Evolutionary conservation across 1,140 invertebrate genomes (phyloP).

Genomic region (Reticulitermes speratus): DNA sequence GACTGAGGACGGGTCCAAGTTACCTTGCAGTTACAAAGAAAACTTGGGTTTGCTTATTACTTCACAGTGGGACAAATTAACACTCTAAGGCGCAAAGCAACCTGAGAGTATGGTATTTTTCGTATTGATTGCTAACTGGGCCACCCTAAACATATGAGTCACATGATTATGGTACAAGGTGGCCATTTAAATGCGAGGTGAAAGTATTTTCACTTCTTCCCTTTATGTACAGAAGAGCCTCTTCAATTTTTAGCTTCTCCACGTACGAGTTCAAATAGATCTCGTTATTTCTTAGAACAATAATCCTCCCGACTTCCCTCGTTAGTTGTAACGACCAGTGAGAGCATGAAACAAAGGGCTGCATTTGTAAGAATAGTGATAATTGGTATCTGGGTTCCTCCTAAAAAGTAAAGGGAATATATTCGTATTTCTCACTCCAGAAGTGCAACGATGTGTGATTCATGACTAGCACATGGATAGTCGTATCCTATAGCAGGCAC

Average conservation of each 20-base stretch:
- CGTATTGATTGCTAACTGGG: no score
- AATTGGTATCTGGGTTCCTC: slow-evolving; percentile 1
- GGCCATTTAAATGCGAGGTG: background rate
- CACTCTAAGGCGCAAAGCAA: no score
- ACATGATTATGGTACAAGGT: background rate
- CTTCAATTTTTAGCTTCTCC: background rate
- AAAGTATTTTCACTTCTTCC: background rate
- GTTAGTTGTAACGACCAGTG: background rate
- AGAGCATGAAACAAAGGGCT: background rate
- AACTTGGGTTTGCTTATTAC: no score
- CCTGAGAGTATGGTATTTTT: no score
- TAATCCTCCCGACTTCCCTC: background rate
- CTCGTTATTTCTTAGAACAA: background rate
- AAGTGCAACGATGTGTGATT: background rate
- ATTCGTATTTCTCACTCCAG: background rate
- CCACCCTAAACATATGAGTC: no score
- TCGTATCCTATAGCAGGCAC: background rate
- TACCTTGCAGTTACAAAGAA: no score
- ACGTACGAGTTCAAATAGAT: background rate
- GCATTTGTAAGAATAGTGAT: background rate
- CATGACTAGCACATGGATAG: background rate
- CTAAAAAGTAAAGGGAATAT: background rate
- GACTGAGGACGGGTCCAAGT: no score
- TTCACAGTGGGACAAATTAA: no score
- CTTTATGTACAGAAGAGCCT: background rate